Evolutionary conservation across 2,113 vertebrate genomes (phyloP), one percentile per base, ranked within the genome.

Genomic region (Anguilla japonica): DNA sequence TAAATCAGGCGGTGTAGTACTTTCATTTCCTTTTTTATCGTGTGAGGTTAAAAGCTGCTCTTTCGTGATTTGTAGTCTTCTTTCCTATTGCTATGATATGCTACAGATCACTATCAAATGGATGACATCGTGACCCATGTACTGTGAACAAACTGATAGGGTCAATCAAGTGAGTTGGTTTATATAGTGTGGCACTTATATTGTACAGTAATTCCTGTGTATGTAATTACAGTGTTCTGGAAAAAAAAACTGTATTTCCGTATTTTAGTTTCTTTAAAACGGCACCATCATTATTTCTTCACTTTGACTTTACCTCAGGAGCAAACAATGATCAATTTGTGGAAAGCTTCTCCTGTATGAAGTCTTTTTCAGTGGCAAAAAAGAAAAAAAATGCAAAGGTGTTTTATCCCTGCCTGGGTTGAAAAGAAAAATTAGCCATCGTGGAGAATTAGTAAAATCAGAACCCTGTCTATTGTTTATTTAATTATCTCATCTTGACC

Each of bases 261-360:
- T 16, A 7, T 9, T 79, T 79, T 57, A n/a, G 71, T 34, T 75
- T 26, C 79, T 79, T 41, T 57, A 85, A 26, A 46, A 8, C 43
- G 56, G 46, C 22, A 50, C 46, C 34, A 57, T 80, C 16, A 53
- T 46, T 29, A 83, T 85, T 22, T 85, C 7, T 75, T 75, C 50
- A 16, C 34, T 34, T 34, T 34, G 39, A 46, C 9, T 85, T 85
- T 81, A 80, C 78, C 75, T 85, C 84, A 81, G 78, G 78, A 81
- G 16, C 53, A 18, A 53, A 57, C 16, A 41, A 14, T 20, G 83
- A 50, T 26, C 43, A 15, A 29, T 5, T 1, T 26, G 40, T 15
- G 5, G 82, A 41, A 83, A 82, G 34, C 46, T 26, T 79, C 41
- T 85, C 46, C 18, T 60, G 50, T 63, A 26, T 15, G 40, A 43